phyloP scores from a whole-genome alignment of 2,888 invertebrate species.

The Hypsopygia costalis region DNA sequence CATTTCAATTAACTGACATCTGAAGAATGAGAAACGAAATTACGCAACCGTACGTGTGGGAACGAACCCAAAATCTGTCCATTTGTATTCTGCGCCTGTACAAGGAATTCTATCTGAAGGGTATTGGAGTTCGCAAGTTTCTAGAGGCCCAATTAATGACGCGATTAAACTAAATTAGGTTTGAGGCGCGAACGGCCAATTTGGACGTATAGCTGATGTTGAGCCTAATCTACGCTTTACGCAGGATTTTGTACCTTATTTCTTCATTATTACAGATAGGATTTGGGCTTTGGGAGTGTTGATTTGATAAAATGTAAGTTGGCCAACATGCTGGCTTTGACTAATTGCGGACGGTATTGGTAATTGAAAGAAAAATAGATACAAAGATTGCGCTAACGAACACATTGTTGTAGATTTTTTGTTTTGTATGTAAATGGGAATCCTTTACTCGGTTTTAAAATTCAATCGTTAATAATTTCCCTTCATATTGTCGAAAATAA shows the following conservation, averaged over 20 bases:
- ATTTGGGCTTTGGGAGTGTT: background rate
- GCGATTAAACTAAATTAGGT: conserved; percentile 70
- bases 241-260: conserved; percentile 1
- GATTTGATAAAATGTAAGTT: background rate
- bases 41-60: background rate
- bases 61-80: conserved; percentile 35
- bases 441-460: no score
- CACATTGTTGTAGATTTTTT: background rate
- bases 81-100: conserved; percentile 52
- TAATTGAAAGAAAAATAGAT: conserved; percentile 8
- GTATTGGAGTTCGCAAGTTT: conserved; percentile 61
- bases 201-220: conserved; percentile 26
- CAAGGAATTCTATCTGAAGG: conserved; percentile 40
- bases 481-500: no score
- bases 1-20: no score
- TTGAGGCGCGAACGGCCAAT: conserved; percentile 58
- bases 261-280: background rate
- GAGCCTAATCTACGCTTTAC: background rate
- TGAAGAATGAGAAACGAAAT: no score
- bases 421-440: no score
- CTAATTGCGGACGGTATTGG: conserved; percentile 5
- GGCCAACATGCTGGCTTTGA: conserved; percentile 8
- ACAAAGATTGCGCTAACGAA: background rate
- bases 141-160: conserved; percentile 64
- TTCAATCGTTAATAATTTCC: no score